Conservation (phyloP, 2,113 vertebrate species). For the Passer montanus region DNA sequence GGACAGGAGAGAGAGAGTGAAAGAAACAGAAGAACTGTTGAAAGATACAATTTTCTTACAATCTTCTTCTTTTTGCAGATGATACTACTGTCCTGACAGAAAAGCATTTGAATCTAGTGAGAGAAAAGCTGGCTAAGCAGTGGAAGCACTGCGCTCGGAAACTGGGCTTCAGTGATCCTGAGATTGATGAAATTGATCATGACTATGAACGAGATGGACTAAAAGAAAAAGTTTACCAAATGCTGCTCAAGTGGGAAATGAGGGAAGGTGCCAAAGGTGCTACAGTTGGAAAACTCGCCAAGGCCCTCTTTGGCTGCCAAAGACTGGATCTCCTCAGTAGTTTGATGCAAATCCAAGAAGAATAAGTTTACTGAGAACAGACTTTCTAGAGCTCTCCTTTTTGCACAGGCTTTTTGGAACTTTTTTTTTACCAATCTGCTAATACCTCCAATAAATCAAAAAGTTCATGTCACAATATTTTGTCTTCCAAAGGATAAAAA, state of each 20-base stretch:
- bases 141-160: conserved; percentile 89
- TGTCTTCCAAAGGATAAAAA: background rate
- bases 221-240: conserved; percentile 92
- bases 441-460: background rate
- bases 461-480: background rate
- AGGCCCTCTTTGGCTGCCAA: conserved; percentile 72
- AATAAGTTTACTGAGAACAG: background rate
- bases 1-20: background rate
- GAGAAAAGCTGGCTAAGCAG: conserved; percentile 81
- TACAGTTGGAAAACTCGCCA: conserved; percentile 86
- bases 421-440: background rate
- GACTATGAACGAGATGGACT: conserved; percentile 88
- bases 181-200: conserved; percentile 90
- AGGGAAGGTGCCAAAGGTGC: conserved; percentile 84
- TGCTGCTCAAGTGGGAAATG: conserved; percentile 89
- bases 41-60: background rate
- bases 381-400: background rate
- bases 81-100: conserved; percentile 61
- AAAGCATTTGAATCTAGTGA: conserved; percentile 84
- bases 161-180: conserved; percentile 80
- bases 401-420: background rate
- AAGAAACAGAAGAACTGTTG: background rate
- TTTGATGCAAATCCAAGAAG: conserved; percentile 50
- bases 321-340: conserved; percentile 75
- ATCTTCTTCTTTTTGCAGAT: conserved; percentile 62